phyloP scores from a whole-genome alignment of 2,888 invertebrate genomes.

The Euphydryas editha region DNA sequence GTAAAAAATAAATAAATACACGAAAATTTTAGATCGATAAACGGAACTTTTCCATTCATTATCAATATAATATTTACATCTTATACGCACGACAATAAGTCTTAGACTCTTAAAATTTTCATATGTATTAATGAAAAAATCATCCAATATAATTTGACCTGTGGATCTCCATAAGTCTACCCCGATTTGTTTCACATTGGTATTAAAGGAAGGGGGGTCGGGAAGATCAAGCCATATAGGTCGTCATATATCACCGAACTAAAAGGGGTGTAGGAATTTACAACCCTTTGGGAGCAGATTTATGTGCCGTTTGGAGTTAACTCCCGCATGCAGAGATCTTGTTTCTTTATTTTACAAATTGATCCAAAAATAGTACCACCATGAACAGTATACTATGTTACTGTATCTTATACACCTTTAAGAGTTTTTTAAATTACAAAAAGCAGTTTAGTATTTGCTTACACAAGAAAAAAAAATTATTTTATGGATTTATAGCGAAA shows the following conservation, averaged over 20 bases:
- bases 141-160: slow-evolving; percentile 54
- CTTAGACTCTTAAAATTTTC: slow-evolving; percentile 73
- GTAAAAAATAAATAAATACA: not conserved
- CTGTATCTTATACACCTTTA: too few species aligned
- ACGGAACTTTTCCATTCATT: not conserved
- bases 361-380: slow-evolving; percentile 60
- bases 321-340: slow-evolving; percentile 59
- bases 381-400: not conserved
- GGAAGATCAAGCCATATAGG: slow-evolving; percentile 54
- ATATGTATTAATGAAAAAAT: slow-evolving; percentile 68
- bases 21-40: not conserved
- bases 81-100: slow-evolving; percentile 67
- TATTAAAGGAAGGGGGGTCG: slow-evolving; percentile 21
- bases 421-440: not conserved
- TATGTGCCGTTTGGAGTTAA: slow-evolving; percentile 72
- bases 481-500: too few species aligned
- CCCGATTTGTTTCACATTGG: slow-evolving; percentile 26
- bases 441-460: not conserved
- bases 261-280: slow-evolving; percentile 73
- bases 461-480: too few species aligned
- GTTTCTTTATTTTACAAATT: slow-evolving; percentile 81
- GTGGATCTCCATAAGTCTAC: slow-evolving; percentile 28
- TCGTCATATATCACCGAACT: slow-evolving; percentile 61
- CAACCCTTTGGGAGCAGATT: slow-evolving; percentile 80
- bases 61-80: slow-evolving; percentile 39